Evolutionary conservation across 1,140 invertebrate species (phyloP), one percentile per base, ranked within the genome.

Genomic region (Notospermus geniculatus): DNA sequence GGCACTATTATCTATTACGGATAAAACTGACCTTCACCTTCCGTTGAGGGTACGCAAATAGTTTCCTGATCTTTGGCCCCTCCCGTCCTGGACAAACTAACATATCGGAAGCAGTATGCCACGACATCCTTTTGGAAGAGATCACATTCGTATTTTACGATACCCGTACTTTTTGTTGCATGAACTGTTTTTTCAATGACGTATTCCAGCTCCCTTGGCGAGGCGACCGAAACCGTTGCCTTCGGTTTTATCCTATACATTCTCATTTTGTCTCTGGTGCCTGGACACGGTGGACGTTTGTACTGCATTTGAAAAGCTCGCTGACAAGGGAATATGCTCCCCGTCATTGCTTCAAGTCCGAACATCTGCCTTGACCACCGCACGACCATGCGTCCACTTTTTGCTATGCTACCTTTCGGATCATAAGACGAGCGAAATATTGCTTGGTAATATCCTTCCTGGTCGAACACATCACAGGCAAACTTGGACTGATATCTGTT

Each of bases 361-460:
- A 23, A 50, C 19, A 50, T 27, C 25, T n/a, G n/a, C 4, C n/a
- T 50, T n/a, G 46, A 19, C 46, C 19, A 50, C 46, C 9, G 4
- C 25, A 50, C 46, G n/a, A 4, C 9, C 46, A 50, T 50, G 25
- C 19, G 46, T 4, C 46, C 25, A 27, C 46, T 50, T 50, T 50
- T 27, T 19, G 19, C 25, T 7, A 50, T 50, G 9, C 9, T 5
- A 9, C 25, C 46, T 5, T 5, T 23, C 9, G 46, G n/a, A 27
- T 19, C 46, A n/a, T 50, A 50, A 19, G 46, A 19, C n/a, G 46
- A 50, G 4, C 25, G 25, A 9, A 50, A n/a, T 50, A 50, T 23
- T n/a, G 46, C 46, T n/a, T 50, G 46, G 46, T 50, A 50, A 50
- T 50, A 50, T 9, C 46, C 46, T 5, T 5, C 46, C 19, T 50